These are phyloP conservation scores for Ormyrus nitidulus DNA, from an alignment of 2,888 invertebrate genomes.

Conservation along the genomic window DNA sequence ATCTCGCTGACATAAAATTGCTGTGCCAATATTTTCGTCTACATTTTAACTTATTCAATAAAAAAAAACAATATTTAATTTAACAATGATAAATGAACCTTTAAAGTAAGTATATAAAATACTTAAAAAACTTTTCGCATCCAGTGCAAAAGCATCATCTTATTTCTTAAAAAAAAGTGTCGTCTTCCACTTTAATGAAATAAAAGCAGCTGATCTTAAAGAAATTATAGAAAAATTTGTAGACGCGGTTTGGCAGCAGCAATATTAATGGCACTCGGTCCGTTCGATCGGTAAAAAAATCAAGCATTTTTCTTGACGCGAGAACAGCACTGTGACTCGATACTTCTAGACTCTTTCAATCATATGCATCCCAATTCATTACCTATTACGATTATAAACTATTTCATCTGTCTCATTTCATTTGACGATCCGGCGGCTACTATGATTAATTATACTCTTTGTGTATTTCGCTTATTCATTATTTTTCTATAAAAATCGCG, in stretches of 20 bases:
- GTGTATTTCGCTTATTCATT: constrained; percentile 54
- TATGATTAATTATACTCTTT: constrained; percentile 54
- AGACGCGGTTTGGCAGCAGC: constrained; percentile 14
- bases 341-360: constrained; percentile 33
- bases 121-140: no score
- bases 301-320: neutral
- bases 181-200: no score
- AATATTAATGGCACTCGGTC: constrained; percentile 47
- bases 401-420: constrained; percentile 59
- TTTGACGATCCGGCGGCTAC: constrained; percentile 49
- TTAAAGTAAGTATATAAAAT: neutral
- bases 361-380: constrained; percentile 37
- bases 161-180: no score
- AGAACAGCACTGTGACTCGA: constrained; percentile 44
- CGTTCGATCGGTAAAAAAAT: constrained; percentile 41
- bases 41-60: neutral
- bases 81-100: neutral
- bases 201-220: neutral
- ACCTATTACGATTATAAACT: constrained; percentile 58
- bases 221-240: constrained; percentile 24
- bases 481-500: constrained; percentile 60
- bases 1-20: constrained; percentile 40
- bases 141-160: no score
- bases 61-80: constrained; percentile 6
- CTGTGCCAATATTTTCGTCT: constrained; percentile 4